Evolutionary conservation across 2,888 invertebrate species (phyloP).

Genomic region (Bellardia pandia): DNA sequence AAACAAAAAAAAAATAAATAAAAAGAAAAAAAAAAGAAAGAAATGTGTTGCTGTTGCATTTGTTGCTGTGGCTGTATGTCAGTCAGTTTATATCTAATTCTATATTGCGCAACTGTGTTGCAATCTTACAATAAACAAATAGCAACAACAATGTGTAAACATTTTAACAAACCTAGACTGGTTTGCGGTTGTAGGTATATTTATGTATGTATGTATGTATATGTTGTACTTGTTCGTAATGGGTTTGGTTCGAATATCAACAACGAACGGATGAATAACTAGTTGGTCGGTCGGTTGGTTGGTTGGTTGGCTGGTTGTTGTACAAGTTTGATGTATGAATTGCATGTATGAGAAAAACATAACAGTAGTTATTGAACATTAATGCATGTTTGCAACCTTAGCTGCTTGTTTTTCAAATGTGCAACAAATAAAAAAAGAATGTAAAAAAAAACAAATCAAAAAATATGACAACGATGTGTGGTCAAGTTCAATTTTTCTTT

Average conservation of each 20-base stretch:
- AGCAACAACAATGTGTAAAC: slow-evolving; percentile 33
- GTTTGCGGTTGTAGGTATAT: slow-evolving; percentile 47
- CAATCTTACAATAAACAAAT: slow-evolving; percentile 76
- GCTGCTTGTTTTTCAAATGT: slow-evolving; percentile 46
- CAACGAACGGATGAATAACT: slow-evolving; percentile 21
- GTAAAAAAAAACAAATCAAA: slow-evolving; percentile 3
- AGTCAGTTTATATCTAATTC: slow-evolving; percentile 77
- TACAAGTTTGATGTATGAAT: slow-evolving; percentile 53
- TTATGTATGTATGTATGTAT: too few relatives aligned
- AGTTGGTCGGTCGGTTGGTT: slow-evolving; percentile 8
- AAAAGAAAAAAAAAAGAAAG: background rate
- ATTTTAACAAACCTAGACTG: slow-evolving; percentile 51
- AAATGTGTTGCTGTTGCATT: slow-evolving; percentile 26
- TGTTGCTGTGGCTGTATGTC: slow-evolving; percentile 27
- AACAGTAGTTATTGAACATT: slow-evolving; percentile 63
- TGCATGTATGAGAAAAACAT: slow-evolving; percentile 50
- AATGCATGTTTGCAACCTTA: slow-evolving; percentile 52
- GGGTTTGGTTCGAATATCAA: slow-evolving; percentile 5
- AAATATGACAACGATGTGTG: slow-evolving; percentile 66
- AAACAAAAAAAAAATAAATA: background rate
- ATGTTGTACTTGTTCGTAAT: slow-evolving; percentile 1
- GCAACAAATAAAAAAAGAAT: slow-evolving; percentile 4
- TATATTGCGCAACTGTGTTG: slow-evolving; percentile 82
- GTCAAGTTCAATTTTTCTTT: slow-evolving; percentile 62
- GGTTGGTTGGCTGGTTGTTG: slow-evolving; percentile 3